Base-by-base conservation (phyloP, 2,797 vertebrate genomes). In the Rhabdomys pumilio region DNA sequence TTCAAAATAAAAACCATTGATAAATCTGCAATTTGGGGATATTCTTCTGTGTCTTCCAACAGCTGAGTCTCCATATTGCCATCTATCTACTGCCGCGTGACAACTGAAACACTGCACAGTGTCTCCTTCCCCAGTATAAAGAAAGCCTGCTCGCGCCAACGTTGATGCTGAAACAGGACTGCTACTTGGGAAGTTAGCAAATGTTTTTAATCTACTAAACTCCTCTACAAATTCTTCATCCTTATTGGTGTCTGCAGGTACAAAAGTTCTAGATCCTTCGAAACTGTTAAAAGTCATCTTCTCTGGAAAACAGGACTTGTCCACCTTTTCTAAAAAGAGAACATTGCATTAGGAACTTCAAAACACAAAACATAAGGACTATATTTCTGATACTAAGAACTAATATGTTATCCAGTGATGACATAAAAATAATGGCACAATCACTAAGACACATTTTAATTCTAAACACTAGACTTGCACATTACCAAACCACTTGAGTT, bases 81-180 rank as follows among this genome's bases (percentile, higher is more conserved):
- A 99, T 98, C 99, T 99, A 97, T 99, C 99, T 88, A 99, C 50
- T n/a, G 98, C 98, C 12, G 96, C 98, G 12, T 97, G 97, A 98
- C 99, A 99, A 96, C 99, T 99, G 98, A 99, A 99, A 98, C 99
- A 99, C 91, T 98, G 94, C n/a, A 99, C 99, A 0, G 98, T 98
- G 97, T 99, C 99, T 6, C 98, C 98, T 38, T 98, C 95, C 61
- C 99, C 99, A 0, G 99, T 99, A 95, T 99, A 99, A 93, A 99
- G 99, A 98, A 99, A 99, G 61, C 99, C 99, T 29, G 99, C 99
- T 55, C 98, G 98, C 38, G 99, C 99, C 81, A 99, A 89, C 4
- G 98, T 98, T 72, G 98, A 98, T 0, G 98, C 98, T 0, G 99
- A 98, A 88, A 99, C 97, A 1, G 99, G 98, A 79, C 98, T 98